Evolutionary conservation across 2,113 vertebrate genomes (phyloP).

Genomic region (Reinhardtius hippoglossoides): DNA sequence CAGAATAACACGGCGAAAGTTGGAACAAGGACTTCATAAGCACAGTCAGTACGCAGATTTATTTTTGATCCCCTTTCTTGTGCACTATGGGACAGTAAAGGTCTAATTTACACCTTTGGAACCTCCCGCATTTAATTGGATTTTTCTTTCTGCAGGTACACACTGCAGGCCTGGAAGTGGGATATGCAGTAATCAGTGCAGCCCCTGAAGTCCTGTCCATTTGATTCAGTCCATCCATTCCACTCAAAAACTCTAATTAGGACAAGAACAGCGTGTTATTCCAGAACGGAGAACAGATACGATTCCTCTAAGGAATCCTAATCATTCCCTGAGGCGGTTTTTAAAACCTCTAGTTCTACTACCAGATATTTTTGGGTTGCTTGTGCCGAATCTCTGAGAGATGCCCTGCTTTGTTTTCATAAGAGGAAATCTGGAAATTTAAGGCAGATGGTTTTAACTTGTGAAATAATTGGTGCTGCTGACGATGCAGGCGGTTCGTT

Average conservation of each 20-base stretch:
- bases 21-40: no score
- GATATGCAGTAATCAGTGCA: conserved; percentile 40
- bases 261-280: conserved; percentile 48
- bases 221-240: conserved; percentile 49
- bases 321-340: conserved; percentile 31
- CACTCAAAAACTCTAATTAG: conserved; percentile 62
- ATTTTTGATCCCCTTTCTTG: conserved; percentile 34
- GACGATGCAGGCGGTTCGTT: conserved; percentile 19
- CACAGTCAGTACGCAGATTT: conserved; percentile 21
- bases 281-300: conserved; percentile 31
- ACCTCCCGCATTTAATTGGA: conserved; percentile 45
- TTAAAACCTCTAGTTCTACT: conserved; percentile 29
- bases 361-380: conserved; percentile 44
- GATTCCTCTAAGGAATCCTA: conserved; percentile 48
- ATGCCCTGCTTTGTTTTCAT: conserved; percentile 7
- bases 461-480: conserved; percentile 10
- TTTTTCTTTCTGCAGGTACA: conserved; percentile 41
- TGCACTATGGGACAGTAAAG: conserved; percentile 18
- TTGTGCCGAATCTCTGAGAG: neutral
- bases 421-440: conserved; percentile 26
- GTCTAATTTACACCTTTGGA: conserved; percentile 42
- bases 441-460: neutral
- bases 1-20: no score
- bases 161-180: conserved; percentile 30
- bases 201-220: conserved; percentile 21